Evolutionary conservation across 2,113 vertebrate species (phyloP).

Genomic region (Cromileptes altivelis): DNA sequence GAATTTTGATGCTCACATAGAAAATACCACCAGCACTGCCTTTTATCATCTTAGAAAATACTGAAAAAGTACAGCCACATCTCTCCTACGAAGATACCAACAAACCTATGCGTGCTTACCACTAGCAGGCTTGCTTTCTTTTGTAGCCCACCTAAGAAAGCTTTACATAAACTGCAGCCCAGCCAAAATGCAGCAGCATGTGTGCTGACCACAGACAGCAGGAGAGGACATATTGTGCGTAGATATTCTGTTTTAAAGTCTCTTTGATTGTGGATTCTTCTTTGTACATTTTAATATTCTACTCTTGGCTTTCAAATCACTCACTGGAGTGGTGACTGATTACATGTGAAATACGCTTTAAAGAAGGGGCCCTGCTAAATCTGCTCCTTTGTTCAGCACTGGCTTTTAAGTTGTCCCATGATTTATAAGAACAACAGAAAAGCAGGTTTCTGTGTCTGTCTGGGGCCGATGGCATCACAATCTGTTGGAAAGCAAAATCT

Average conservation of each 20-base stretch:
- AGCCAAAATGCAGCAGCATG: slow-evolving; percentile 18
- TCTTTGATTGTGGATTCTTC: not conserved
- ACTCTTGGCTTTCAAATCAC: not conserved
- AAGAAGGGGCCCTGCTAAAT: not conserved
- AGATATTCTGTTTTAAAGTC: slow-evolving; percentile 2
- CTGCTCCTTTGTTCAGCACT: not conserved
- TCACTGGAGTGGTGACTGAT: not conserved
- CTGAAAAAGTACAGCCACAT: slow-evolving; percentile 16
- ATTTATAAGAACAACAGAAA: not conserved
- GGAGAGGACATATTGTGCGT: not conserved
- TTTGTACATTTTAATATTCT: slow-evolving; percentile 9
- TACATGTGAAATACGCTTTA: not conserved
- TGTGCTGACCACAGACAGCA: slow-evolving; percentile 20
- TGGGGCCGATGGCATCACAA: not conserved
- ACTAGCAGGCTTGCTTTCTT: slow-evolving; percentile 16
- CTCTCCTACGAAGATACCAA: slow-evolving; percentile 11
- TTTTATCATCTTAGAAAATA: slow-evolving; percentile 36
- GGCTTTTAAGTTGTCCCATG: not conserved
- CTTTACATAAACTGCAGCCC: slow-evolving; percentile 24
- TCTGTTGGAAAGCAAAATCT: not conserved
- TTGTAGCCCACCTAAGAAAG: slow-evolving; percentile 21
- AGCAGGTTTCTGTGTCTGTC: not conserved
- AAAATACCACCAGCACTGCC: slow-evolving; percentile 1
- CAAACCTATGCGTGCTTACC: slow-evolving; percentile 4
- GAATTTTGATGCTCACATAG: slow-evolving; percentile 12